These are phyloP conservation scores for Furnarius figulus DNA, from an alignment of 2,113 vertebrate genomes.

Conservation along the genomic window DNA sequence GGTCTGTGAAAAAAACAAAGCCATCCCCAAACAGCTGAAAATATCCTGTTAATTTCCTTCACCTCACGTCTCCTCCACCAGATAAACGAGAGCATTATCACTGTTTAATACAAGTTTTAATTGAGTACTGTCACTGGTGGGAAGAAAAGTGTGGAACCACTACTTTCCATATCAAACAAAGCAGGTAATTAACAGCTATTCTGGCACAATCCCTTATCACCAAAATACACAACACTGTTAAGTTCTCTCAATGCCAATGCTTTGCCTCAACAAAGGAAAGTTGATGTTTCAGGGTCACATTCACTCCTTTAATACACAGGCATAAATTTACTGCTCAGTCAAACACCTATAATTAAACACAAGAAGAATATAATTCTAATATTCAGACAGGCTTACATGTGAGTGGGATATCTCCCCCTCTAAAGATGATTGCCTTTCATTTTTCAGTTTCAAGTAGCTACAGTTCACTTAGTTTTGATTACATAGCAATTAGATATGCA, in stretches of 20 bases:
- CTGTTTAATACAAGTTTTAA: constrained; percentile 72
- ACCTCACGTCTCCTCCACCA: constrained; percentile 32
- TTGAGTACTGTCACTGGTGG: constrained; percentile 66
- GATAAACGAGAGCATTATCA: constrained; percentile 62
- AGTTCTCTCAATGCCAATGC: constrained; percentile 69
- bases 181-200: constrained; percentile 79
- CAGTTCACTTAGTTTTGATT: constrained; percentile 83
- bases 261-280: constrained; percentile 65
- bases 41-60: constrained; percentile 49
- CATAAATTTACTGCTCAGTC: constrained; percentile 75
- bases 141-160: constrained; percentile 61
- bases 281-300: constrained; percentile 79
- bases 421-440: constrained; percentile 80
- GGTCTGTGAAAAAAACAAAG: background rate
- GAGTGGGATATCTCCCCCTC: constrained; percentile 54
- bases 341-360: constrained; percentile 81
- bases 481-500: constrained; percentile 82
- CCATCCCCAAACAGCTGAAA: background rate
- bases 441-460: constrained; percentile 77
- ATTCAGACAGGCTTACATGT: constrained; percentile 58
- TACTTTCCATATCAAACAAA: constrained; percentile 78
- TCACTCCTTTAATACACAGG: constrained; percentile 70
- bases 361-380: constrained; percentile 75
- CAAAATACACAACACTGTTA: constrained; percentile 72
- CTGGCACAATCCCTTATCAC: constrained; percentile 76